phyloP scores from a whole-genome alignment of 2,797 vertebrate species.

The Catharus ustulatus region DNA sequence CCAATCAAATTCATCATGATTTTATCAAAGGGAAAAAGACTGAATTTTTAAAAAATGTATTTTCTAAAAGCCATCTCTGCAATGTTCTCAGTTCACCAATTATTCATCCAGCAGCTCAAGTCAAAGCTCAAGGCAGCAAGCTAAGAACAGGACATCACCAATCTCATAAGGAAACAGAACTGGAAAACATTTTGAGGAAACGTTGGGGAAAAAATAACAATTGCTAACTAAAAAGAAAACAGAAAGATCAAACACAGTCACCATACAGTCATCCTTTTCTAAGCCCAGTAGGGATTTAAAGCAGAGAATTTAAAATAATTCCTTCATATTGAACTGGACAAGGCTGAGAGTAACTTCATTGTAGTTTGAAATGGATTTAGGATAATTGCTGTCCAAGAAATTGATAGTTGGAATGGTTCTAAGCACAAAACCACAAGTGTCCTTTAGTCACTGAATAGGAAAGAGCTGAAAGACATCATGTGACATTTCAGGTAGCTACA shows the following conservation, averaged over 20 bases:
- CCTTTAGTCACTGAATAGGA: not conserved
- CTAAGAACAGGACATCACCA: not conserved
- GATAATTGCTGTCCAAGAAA: slow-evolving; percentile 14
- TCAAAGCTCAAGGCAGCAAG: not conserved
- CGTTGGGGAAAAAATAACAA: not conserved
- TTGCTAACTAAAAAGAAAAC: not conserved
- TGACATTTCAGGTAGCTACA: not conserved
- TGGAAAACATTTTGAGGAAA: not conserved
- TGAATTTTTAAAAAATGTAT: not conserved
- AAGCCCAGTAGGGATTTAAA: not conserved
- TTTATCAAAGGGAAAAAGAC: not conserved
- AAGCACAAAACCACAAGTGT: not conserved
- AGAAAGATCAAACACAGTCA: not conserved
- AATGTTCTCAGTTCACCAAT: not conserved
- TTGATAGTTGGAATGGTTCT: not conserved
- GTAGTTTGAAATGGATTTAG: not conserved
- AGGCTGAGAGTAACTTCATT: not conserved
- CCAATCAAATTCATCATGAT: not conserved
- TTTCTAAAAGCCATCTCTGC: not conserved
- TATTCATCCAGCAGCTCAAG: not conserved
- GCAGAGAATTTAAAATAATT: not conserved
- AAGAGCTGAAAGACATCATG: not conserved
- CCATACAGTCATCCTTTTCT: not conserved
- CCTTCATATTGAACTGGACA: not conserved
- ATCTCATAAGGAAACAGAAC: not conserved